These are phyloP conservation scores for Naso thynnoides DNA, from an alignment of 2,797 vertebrate genomes.

Conservation along the genomic window DNA sequence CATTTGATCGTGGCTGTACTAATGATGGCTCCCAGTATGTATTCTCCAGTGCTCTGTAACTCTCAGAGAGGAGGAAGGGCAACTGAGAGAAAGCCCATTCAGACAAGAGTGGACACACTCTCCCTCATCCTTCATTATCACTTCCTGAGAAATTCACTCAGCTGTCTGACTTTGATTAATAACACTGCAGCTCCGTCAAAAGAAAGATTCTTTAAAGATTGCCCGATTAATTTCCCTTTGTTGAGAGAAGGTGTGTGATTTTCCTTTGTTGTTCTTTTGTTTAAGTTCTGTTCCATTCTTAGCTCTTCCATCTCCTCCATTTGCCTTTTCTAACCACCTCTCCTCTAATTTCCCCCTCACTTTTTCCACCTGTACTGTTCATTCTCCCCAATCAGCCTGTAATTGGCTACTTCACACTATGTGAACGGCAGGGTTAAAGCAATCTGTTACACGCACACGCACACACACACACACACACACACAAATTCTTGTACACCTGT, in stretches of 20 bases:
- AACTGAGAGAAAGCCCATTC: slow-evolving; percentile 31
- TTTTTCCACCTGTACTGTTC: slow-evolving; percentile 38
- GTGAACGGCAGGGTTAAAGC: slow-evolving; percentile 27
- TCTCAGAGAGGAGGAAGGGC: slow-evolving; percentile 18
- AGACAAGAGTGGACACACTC: slow-evolving; percentile 49
- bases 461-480: slow-evolving; percentile 12
- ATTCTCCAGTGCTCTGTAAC: slow-evolving; percentile 29
- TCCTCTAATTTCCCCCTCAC: slow-evolving; percentile 31
- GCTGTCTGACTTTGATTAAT: slow-evolving; percentile 59
- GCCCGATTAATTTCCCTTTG: slow-evolving; percentile 50
- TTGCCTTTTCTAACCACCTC: slow-evolving; percentile 10
- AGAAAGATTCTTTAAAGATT: slow-evolving; percentile 47
- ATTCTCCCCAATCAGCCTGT: slow-evolving; percentile 47
- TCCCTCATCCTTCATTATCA: slow-evolving; percentile 64
- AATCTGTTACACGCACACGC: slow-evolving; percentile 21
- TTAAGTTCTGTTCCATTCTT: slow-evolving; percentile 4
- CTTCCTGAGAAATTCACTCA: slow-evolving; percentile 49
- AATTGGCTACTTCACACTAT: slow-evolving; percentile 53
- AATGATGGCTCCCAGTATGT: slow-evolving; percentile 23
- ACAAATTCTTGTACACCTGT: neutral
- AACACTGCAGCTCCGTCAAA: slow-evolving; percentile 15
- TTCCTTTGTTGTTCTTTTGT: slow-evolving; percentile 21
- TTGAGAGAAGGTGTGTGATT: slow-evolving; percentile 11
- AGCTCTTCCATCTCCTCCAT: slow-evolving; percentile 2
- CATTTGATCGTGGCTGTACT: slow-evolving; percentile 8